Percentiles rank a stretch among this genome's conserved stretches.
Evolutionary conservation across 1,140 invertebrate genomes (phyloP).

Genomic region (Drosophila leontia): DNA sequence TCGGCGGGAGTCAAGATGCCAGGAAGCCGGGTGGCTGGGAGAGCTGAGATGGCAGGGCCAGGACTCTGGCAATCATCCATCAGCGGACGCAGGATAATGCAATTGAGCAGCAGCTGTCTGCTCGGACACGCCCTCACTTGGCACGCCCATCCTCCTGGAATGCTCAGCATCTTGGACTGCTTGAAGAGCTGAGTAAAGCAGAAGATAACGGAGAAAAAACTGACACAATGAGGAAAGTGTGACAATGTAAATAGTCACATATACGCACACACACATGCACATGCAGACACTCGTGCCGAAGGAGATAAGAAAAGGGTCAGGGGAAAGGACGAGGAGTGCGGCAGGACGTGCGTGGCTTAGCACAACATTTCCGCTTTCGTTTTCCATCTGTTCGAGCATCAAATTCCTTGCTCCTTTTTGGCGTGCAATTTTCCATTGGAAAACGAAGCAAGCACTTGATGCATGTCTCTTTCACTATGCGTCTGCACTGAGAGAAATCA

Average conservation of each 20-base stretch:
- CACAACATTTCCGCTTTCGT: conserved; percentile 69
- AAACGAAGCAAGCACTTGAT: conserved; percentile 56
- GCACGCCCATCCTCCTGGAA: conserved; percentile 35
- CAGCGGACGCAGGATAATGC: conserved; percentile 57
- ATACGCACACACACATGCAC: conserved; percentile 12
- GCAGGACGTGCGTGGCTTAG: conserved; percentile 58
- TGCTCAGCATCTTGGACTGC: conserved; percentile 19
- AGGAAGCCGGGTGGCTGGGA: not conserved
- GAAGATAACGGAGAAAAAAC: conserved; percentile 30
- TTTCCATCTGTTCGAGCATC: conserved; percentile 51
- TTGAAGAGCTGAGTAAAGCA: conserved; percentile 48
- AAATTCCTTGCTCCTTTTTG: conserved; percentile 39
- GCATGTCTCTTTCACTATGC: conserved; percentile 35
- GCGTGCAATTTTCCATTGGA: conserved; percentile 58
- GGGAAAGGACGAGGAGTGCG: not conserved
- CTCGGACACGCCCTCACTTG: conserved; percentile 43
- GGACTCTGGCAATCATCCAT: conserved; percentile 48
- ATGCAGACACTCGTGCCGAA: conserved; percentile 28
- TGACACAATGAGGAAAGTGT: conserved; percentile 56
- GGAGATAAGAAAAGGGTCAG: conserved; percentile 24
- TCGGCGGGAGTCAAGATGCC: conserved; percentile 15
- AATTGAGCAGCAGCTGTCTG: conserved; percentile 61
- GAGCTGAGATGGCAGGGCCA: not conserved
- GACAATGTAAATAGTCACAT: conserved; percentile 63
- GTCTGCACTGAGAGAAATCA: conserved; percentile 13